Evolutionary conservation across 2,797 vertebrate species (phyloP).

Genomic region (Neosalanx taihuensis): DNA sequence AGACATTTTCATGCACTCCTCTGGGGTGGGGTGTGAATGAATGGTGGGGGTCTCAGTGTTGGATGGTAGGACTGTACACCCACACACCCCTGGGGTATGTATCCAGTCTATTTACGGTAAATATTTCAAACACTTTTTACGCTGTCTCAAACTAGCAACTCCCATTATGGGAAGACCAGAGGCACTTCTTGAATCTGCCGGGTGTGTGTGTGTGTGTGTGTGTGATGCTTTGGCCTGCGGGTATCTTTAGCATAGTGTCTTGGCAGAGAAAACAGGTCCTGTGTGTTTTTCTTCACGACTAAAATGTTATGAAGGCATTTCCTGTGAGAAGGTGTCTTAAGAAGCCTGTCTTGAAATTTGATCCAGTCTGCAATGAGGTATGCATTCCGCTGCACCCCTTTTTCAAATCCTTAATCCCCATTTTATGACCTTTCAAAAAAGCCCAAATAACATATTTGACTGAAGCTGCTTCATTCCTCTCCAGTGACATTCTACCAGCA

Average conservation of each 20-base stretch:
- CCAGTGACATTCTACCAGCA: too few species aligned
- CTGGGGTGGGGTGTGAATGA: too few species aligned
- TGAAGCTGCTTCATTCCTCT: too few species aligned
- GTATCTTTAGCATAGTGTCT: conserved; percentile 9
- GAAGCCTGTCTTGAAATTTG: not conserved
- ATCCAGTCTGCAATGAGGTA: conserved; percentile 12
- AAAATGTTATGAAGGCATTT: not conserved
- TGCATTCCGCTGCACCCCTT: conserved; percentile 24
- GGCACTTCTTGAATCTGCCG: conserved; percentile 8
- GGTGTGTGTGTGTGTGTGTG: not conserved
- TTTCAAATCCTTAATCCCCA: conserved; percentile 35
- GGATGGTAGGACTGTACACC: not conserved
- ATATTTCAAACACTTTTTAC: not conserved
- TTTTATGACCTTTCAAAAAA: conserved; percentile 52
- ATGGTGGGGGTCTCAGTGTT: too few species aligned
- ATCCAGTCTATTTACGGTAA: conserved; percentile 1
- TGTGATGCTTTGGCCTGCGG: not conserved
- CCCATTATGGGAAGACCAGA: not conserved
- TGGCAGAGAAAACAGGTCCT: conserved; percentile 8
- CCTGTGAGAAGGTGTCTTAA: not conserved
- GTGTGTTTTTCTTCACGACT: not conserved
- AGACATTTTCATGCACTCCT: not conserved
- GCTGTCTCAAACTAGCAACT: conserved; percentile 2
- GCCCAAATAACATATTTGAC: not conserved
- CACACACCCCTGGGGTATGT: not conserved